phyloP scores from a whole-genome alignment of 2,797 vertebrate species.

The Tokudaia muenninki region DNA sequence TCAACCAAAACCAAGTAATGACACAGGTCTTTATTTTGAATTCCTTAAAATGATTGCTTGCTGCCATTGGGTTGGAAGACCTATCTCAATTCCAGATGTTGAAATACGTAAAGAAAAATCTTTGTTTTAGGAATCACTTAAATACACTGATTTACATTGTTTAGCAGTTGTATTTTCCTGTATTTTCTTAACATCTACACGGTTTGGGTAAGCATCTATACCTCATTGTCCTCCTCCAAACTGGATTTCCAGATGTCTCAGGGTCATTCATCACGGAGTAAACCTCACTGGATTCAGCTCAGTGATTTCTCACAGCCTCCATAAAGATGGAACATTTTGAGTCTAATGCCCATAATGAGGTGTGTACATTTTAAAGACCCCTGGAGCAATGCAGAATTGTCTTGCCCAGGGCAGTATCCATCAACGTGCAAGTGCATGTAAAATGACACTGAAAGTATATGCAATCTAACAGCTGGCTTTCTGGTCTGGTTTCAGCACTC shows the following conservation, averaged over 20 bases:
- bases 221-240: slow-evolving; percentile 70
- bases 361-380: slow-evolving; percentile 72
- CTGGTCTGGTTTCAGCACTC: slow-evolving; percentile 66
- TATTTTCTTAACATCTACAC: slow-evolving; percentile 63
- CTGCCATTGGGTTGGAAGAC: background rate
- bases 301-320: slow-evolving; percentile 65
- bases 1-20: slow-evolving; percentile 42
- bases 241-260: slow-evolving; percentile 78
- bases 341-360: slow-evolving; percentile 65
- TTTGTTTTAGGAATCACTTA: slow-evolving; percentile 34
- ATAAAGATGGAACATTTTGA: slow-evolving; percentile 52
- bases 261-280: slow-evolving; percentile 72
- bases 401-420: slow-evolving; percentile 17
- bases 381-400: slow-evolving; percentile 47
- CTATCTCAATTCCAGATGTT: slow-evolving; percentile 43
- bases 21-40: slow-evolving; percentile 9
- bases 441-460: slow-evolving; percentile 70
- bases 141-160: slow-evolving; percentile 41
- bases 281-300: slow-evolving; percentile 61
- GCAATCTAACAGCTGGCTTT: slow-evolving; percentile 64
- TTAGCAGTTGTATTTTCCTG: slow-evolving; percentile 25
- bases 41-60: slow-evolving; percentile 41
- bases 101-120: slow-evolving; percentile 7
- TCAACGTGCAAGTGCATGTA: slow-evolving; percentile 67
- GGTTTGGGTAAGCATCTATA: slow-evolving; percentile 57